Percentiles rank a stretch among this genome's conserved stretches.
phyloP scores from a whole-genome alignment of 2,113 vertebrate genomes.

The Campylomormyrus numenius region DNA sequence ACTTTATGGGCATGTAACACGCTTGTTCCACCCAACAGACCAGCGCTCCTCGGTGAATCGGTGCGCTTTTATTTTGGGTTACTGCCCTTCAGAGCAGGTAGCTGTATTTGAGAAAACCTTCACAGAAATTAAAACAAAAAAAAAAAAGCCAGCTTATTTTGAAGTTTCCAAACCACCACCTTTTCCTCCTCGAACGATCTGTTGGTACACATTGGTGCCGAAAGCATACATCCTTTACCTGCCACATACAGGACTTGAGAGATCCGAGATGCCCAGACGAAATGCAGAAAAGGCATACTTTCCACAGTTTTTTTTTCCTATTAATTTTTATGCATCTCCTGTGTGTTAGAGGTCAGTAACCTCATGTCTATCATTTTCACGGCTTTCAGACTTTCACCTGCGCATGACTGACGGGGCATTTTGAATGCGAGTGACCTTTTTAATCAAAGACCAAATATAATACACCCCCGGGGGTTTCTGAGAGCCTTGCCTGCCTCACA shows the following conservation, averaged over 20 bases:
- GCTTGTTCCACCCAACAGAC: background rate
- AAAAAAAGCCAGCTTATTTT: background rate
- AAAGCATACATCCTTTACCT: background rate
- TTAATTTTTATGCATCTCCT: background rate
- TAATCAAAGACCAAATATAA: slow-evolving; percentile 6
- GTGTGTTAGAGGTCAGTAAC: background rate
- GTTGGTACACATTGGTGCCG: background rate
- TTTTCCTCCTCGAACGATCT: background rate
- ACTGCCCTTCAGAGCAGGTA: background rate
- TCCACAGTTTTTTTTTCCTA: background rate
- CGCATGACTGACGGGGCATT: background rate
- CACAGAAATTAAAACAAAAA: background rate
- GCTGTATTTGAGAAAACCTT: background rate
- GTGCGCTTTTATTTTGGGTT: background rate
- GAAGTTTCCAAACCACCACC: background rate
- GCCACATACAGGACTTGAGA: background rate
- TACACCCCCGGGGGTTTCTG: background rate
- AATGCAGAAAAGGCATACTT: background rate
- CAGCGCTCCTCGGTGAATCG: background rate
- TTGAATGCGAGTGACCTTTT: background rate
- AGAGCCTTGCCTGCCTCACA: background rate
- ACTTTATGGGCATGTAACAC: background rate
- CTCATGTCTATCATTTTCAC: background rate
- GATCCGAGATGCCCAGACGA: background rate
- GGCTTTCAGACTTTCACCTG: background rate